phyloP scores from a whole-genome alignment of 2,888 invertebrate genomes.

The Cataglyphis livida region DNA sequence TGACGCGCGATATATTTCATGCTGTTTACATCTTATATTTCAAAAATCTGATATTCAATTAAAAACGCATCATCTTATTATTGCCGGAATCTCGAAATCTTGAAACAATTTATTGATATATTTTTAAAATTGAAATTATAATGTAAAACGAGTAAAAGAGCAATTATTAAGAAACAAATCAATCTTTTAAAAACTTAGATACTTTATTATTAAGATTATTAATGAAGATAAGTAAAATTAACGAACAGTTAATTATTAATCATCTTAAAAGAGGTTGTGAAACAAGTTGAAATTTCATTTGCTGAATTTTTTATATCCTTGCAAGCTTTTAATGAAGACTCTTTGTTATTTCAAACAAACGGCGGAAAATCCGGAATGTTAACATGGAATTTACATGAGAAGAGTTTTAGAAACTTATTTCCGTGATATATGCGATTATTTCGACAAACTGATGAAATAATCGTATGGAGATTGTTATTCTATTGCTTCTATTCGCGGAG shows the following conservation, averaged over 20 bases:
- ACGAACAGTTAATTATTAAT: neutral
- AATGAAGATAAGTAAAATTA: neutral
- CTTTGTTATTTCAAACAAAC: slow-evolving; percentile 35
- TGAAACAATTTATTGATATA: neutral
- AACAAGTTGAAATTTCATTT: slow-evolving; percentile 22
- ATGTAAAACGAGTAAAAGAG: neutral
- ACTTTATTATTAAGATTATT: slow-evolving; percentile 8
- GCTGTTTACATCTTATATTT: neutral
- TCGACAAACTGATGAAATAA: slow-evolving; percentile 24
- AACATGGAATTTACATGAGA: slow-evolving; percentile 18
- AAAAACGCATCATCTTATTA: neutral
- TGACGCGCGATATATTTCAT: neutral
- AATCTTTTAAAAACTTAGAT: neutral
- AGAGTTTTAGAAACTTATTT: slow-evolving; percentile 40
- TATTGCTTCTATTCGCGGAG: slow-evolving; percentile 11
- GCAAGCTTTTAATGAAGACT: slow-evolving; percentile 22
- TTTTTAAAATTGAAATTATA: neutral
- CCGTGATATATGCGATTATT: slow-evolving; percentile 27
- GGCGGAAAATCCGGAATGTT: slow-evolving; percentile 2
- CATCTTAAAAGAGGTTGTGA: slow-evolving; percentile 2
- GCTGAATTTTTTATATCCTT: slow-evolving; percentile 29
- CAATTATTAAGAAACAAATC: neutral
- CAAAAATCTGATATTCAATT: neutral
- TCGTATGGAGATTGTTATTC: slow-evolving; percentile 22
- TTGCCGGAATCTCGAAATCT: neutral